These are phyloP conservation scores for Serranus cabrilla DNA, from an alignment of 2,797 vertebrate species.

Conservation along the genomic window DNA sequence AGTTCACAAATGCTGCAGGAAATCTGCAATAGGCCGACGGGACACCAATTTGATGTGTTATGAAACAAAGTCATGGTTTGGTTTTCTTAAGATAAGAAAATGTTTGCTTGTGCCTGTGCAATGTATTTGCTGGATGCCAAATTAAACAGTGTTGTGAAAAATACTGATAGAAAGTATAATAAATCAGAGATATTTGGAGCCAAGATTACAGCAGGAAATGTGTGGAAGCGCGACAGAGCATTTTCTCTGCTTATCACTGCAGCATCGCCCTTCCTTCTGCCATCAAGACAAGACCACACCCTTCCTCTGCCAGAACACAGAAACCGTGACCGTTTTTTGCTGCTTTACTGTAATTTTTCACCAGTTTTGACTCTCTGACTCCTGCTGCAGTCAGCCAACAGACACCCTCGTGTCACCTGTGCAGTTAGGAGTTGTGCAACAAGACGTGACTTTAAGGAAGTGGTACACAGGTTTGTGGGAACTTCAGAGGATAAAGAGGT, in stretches of 20 bases:
- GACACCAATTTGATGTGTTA: background rate
- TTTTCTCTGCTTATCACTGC: constrained; percentile 24
- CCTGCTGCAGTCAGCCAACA: background rate
- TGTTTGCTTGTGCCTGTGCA: background rate
- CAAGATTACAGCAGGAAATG: constrained; percentile 42
- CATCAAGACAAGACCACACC: constrained; percentile 42
- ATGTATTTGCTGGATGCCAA: background rate
- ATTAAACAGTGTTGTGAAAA: background rate
- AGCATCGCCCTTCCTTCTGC: constrained; percentile 42
- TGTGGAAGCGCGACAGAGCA: background rate
- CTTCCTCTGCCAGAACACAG: constrained; percentile 53
- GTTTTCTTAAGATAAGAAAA: background rate
- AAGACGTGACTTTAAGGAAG: constrained; percentile 6
- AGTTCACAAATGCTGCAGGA: background rate
- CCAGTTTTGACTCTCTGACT: background rate
- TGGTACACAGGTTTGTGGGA: background rate
- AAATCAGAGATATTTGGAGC: constrained; percentile 30
- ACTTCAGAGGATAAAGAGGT: background rate
- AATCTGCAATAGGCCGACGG: background rate
- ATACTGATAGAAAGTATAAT: background rate
- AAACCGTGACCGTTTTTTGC: background rate
- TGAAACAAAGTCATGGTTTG: background rate
- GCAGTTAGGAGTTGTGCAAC: background rate
- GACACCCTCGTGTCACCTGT: background rate
- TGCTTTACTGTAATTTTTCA: background rate